Evolutionary conservation across 2,888 invertebrate genomes (phyloP).

Genomic region (Agrilus mali): DNA sequence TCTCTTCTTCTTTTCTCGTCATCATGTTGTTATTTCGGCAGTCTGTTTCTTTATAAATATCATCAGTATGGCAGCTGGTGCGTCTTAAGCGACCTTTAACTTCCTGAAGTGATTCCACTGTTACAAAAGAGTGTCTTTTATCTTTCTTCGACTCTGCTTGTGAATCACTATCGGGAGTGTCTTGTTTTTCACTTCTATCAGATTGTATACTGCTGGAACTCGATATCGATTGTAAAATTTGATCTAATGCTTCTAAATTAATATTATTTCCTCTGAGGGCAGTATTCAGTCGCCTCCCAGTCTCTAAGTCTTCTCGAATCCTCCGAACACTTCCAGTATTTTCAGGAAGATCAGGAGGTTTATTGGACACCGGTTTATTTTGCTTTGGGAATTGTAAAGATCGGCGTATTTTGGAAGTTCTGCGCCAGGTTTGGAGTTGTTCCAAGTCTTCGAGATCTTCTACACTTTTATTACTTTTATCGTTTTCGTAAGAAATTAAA

Average conservation of each 20-base stretch:
- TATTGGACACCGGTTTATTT: constrained; percentile 16
- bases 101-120: constrained; percentile 46
- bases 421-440: constrained; percentile 43
- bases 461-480: constrained; percentile 22
- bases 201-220: constrained; percentile 22
- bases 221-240: constrained; percentile 34
- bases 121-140: constrained; percentile 40
- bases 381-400: constrained; percentile 55
- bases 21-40: constrained; percentile 2
- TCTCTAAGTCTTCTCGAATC: constrained; percentile 42
- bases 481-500: constrained; percentile 19
- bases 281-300: constrained; percentile 38
- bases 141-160: constrained; percentile 17
- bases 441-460: constrained; percentile 29
- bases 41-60: constrained; percentile 17
- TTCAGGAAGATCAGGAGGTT: constrained; percentile 30
- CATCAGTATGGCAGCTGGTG: constrained; percentile 36
- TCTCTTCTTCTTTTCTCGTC: constrained; percentile 21
- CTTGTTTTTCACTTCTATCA: constrained; percentile 20
- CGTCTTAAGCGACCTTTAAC: constrained; percentile 44
- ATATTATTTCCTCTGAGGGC: constrained; percentile 41
- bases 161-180: constrained; percentile 15
- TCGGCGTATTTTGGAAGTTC: constrained; percentile 49
- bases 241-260: constrained; percentile 40
- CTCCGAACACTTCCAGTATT: constrained; percentile 41